These are phyloP conservation scores for Aproaerema taeniolella DNA, from an alignment of 2,888 invertebrate species.

Conservation along the genomic window DNA sequence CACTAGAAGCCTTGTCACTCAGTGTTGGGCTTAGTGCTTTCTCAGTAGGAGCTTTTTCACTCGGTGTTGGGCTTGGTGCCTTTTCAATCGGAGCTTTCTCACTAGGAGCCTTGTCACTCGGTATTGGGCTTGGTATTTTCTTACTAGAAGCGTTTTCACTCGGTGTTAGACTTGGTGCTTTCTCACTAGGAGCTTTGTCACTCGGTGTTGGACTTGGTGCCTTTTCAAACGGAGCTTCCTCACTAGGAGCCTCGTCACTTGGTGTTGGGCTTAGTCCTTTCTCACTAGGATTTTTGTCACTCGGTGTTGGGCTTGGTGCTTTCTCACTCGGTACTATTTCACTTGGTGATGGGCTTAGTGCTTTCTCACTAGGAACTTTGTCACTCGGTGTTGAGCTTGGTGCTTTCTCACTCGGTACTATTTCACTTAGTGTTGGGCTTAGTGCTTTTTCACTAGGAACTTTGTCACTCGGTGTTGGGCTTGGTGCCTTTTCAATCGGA, in stretches of 20 bases:
- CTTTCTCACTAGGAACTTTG: no score
- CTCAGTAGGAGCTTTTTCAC: background rate
- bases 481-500: conserved; percentile 15
- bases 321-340: background rate
- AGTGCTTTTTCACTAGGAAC: background rate
- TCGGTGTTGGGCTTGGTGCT: background rate
- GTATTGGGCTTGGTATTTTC: background rate
- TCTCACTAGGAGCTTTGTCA: background rate
- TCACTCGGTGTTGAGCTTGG: background rate
- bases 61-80: background rate
- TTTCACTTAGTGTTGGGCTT: background rate
- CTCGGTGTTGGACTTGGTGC: background rate
- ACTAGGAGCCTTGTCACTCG: background rate
- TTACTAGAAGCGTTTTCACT: background rate
- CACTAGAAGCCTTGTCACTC: no score
- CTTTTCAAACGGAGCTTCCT: conserved; percentile 10
- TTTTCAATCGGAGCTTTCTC: background rate
- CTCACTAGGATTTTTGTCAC: background rate
- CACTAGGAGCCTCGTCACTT: background rate
- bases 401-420: background rate
- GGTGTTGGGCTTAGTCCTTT: background rate
- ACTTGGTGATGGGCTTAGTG: background rate
- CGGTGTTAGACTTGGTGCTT: background rate
- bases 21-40: no score
- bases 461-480: conserved; percentile 3